Conservation (phyloP, 2,888 invertebrate species). For the Hemaris fuciformis region DNA sequence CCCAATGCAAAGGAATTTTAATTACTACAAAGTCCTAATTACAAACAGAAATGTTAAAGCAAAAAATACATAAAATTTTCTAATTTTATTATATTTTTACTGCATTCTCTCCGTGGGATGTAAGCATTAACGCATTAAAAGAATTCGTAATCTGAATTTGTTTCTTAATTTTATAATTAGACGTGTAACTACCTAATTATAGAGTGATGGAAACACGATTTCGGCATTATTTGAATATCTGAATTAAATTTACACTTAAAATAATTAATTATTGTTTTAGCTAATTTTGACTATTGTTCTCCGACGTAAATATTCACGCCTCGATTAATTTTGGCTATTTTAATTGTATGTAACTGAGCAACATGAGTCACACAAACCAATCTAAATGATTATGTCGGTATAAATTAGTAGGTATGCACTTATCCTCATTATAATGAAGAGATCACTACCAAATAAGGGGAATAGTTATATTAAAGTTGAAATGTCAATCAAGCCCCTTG, state of each 20-base stretch:
- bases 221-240: neutral
- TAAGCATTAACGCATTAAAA: neutral
- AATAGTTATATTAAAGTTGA: neutral
- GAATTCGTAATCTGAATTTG: conserved; percentile 6
- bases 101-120: neutral
- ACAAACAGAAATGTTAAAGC: neutral
- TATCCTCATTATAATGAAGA: neutral
- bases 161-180: conserved; percentile 8
- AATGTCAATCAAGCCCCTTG: neutral
- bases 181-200: neutral
- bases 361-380: neutral
- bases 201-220: neutral
- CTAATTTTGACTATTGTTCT: neutral
- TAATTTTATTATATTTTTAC: neutral
- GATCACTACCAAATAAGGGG: neutral
- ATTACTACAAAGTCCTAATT: neutral
- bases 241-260: neutral
- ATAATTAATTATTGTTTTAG: neutral
- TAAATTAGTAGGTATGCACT: neutral
- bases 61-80: neutral
- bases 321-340: neutral
- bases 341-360: neutral
- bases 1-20: neutral
- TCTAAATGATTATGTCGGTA: neutral
- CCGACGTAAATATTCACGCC: neutral